These are phyloP conservation scores for Oryctolagus cuniculus DNA, from an alignment of 2,113 vertebrate genomes.

Conservation along the genomic window mOryCun1.1 NC_091433.1:135655001-135655500, in stretches of 20 bases:
- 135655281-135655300: not conserved
- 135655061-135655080: not conserved
- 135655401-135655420: not conserved
- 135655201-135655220: not conserved
- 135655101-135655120: not conserved
- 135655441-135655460: not conserved
- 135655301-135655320: not conserved
- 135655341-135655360: not conserved
- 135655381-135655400: not conserved
- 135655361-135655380: not conserved
- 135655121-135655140: not conserved
- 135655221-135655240: not conserved
- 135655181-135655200: not conserved
- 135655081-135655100: not conserved
- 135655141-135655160: not conserved
- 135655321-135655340: not conserved
- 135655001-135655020: not conserved
- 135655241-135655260: not conserved
- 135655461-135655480: conserved; percentile 15
- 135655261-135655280: not conserved
- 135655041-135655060: not conserved
- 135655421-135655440: not conserved
- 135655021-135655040: not conserved
- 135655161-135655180: not conserved
- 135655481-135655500: conserved; percentile 5